These are phyloP conservation scores for Oncorhynchus gorbuscha DNA, from an alignment of 2,113 vertebrate species.

Conservation along the genomic window DNA sequence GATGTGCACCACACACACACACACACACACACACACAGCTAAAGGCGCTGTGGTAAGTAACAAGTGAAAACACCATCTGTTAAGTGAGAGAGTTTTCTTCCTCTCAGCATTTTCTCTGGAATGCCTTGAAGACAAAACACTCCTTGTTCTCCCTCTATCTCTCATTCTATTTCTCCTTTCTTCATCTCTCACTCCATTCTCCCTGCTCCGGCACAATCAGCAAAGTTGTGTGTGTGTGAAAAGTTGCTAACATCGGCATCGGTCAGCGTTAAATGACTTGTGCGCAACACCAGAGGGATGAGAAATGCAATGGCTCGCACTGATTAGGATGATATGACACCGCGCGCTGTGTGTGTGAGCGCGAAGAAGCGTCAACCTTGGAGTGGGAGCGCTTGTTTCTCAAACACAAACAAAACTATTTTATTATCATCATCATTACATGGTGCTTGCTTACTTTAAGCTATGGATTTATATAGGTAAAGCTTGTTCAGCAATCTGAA, in stretches of 20 bases:
- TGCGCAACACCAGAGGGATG: constrained; percentile 54
- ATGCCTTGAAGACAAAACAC: constrained; percentile 79
- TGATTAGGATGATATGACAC: constrained; percentile 79
- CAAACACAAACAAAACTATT: constrained; percentile 48
- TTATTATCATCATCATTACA: constrained; percentile 70
- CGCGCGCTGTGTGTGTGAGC: constrained; percentile 38
- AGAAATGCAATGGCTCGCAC: constrained; percentile 74
- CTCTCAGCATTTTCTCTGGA: constrained; percentile 77
- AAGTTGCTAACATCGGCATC: constrained; percentile 73
- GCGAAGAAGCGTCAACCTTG: neutral
- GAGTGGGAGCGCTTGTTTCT: constrained; percentile 47
- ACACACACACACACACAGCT: constrained; percentile 43
- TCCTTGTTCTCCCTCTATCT: constrained; percentile 72
- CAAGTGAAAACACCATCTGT: constrained; percentile 79
- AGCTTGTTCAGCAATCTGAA: constrained; percentile 50
- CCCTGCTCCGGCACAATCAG: constrained; percentile 74
- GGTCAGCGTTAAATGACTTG: constrained; percentile 74
- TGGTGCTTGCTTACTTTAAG: constrained; percentile 72
- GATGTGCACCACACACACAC: constrained; percentile 31
- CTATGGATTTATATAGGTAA: constrained; percentile 51
- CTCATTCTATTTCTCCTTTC: constrained; percentile 71
- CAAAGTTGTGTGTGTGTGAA: constrained; percentile 49
- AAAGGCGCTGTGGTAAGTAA: constrained; percentile 75
- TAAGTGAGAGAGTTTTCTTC: constrained; percentile 69
- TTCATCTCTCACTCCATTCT: constrained; percentile 68